Base-by-base conservation (phyloP, 1,140 invertebrate species). In the Camponotus pennsylvanicus region DNA sequence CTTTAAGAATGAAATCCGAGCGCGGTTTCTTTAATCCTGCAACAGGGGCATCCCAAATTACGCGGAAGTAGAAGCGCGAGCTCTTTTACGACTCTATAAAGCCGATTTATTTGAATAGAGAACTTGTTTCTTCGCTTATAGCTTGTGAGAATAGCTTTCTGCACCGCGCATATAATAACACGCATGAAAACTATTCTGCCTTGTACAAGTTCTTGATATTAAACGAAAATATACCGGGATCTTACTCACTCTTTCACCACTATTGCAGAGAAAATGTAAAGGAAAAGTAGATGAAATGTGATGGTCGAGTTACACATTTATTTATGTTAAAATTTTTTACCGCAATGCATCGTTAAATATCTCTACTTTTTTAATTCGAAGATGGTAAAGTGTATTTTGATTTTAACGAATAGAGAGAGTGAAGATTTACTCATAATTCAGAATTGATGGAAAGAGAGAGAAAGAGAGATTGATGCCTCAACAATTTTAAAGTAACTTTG, bases 1-100 rank as follows among this genome's bases (percentile, higher is more conserved):
- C 37, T 37, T 57, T 66, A 69, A 55, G 42, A 67, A 67, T 32
- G 37, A 67, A 79, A 79, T 79, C 63, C 45, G 45, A 67, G 42
- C 63, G 32, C 27, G 4, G 32, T 79, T 52, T 69, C 13, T 32
- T 67, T 79, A 79, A 79, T 67, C 42, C 42, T 45, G 40, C 15
- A 13, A 37, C n/a, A 52, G 18, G 18, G n/a, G 40, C 42, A 18
- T 63, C 3, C n/a, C n/a, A 69, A 79, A 69, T 69, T 79, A 69
- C 27, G 7, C n/a, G n/a, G 7, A 67, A 67, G 42, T 37, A 34
- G n/a, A 52, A 11, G 13, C 63, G 32, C 15, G 42, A 13, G 15
- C n/a, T 52, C 32, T 13, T 67, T 67, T 37, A 52, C 75, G 13
- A 61, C 18, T 79, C 59, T 52, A 64, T 64, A 78, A 37, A 32